A percentile compares a stretch with the other conserved stretches of the same genome.
Evolutionary conservation across 2,888 invertebrate genomes (phyloP).

Genomic region (Diadromus collaris): DNA sequence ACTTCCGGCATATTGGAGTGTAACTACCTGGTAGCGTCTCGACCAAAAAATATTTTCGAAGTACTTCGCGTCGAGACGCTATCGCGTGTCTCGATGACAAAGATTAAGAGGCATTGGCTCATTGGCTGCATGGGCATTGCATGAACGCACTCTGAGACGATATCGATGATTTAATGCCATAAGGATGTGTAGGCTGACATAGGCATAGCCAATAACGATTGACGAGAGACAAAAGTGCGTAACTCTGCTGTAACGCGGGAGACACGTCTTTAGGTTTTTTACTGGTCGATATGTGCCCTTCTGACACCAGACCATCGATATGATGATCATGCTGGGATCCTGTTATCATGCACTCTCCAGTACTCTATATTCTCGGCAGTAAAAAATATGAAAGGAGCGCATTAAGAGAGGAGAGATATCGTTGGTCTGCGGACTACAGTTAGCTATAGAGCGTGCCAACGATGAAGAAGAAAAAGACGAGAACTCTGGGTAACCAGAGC

Average conservation of each 20-base stretch:
- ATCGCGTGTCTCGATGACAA: too few relatives aligned
- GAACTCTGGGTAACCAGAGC: constrained; percentile 52
- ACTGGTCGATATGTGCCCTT: not conserved
- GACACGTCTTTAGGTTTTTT: not conserved
- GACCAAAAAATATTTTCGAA: too few relatives aligned
- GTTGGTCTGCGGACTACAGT: constrained; percentile 1
- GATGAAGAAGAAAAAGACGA: constrained; percentile 49
- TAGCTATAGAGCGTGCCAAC: constrained; percentile 19
- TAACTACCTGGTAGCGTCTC: too few relatives aligned
- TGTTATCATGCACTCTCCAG: not conserved
- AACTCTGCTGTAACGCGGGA: not conserved
- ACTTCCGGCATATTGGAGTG: too few relatives aligned
- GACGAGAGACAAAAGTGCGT: too few relatives aligned
- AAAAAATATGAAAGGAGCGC: not conserved
- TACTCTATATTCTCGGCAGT: not conserved
- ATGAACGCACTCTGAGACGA: not conserved
- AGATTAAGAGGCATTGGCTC: not conserved
- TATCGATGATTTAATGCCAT: not conserved
- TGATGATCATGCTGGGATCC: not conserved
- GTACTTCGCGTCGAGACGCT: too few relatives aligned
- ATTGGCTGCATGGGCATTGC: not conserved
- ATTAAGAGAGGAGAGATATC: constrained; percentile 15
- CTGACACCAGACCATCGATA: not conserved
- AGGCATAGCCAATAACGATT: not conserved
- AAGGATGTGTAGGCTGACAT: too few relatives aligned